A percentile compares a stretch with the other conserved stretches of the same genome.
Evolutionary conservation across 1,140 invertebrate species (phyloP).

Genomic region (Meloidogyne chitwoodi): DNA sequence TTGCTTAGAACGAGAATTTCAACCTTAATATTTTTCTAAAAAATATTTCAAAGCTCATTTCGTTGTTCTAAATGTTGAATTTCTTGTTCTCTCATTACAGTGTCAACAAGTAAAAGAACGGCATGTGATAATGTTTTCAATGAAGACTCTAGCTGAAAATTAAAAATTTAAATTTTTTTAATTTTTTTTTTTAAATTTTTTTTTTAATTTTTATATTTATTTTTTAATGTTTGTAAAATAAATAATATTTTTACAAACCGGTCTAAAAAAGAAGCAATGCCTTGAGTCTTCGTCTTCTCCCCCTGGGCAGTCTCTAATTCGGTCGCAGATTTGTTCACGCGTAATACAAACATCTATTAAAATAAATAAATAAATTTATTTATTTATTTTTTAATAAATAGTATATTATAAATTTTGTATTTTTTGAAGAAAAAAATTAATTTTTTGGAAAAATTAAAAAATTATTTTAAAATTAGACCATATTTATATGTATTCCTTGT

Average conservation of each 20-base stretch:
- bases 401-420: too few species aligned
- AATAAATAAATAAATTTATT: background rate
- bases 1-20: background rate
- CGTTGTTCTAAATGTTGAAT: slow-evolving; percentile 15
- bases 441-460: too few species aligned
- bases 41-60: slow-evolving; percentile 15
- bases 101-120: slow-evolving; percentile 44
- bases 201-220: background rate
- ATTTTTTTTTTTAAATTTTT: background rate
- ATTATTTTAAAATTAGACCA: too few species aligned
- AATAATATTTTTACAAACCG: slow-evolving; percentile 36
- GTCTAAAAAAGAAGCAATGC: slow-evolving; percentile 60
- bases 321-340: slow-evolving; percentile 60
- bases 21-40: background rate
- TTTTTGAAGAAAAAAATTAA: background rate
- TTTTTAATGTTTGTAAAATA: background rate
- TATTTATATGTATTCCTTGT: slow-evolving; percentile 40
- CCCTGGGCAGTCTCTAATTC: slow-evolving; percentile 59
- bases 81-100: slow-evolving; percentile 41
- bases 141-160: slow-evolving; percentile 36
- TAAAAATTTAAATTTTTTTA: background rate
- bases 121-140: slow-evolving; percentile 46
- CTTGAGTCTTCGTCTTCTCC: slow-evolving; percentile 60
- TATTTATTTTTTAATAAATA: background rate
- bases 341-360: slow-evolving; percentile 57